Percentiles rank a stretch among this genome's conserved stretches.
Evolutionary conservation across 2,113 vertebrate genomes (phyloP).

Genomic region (Tricholaema leucomelas): DNA sequence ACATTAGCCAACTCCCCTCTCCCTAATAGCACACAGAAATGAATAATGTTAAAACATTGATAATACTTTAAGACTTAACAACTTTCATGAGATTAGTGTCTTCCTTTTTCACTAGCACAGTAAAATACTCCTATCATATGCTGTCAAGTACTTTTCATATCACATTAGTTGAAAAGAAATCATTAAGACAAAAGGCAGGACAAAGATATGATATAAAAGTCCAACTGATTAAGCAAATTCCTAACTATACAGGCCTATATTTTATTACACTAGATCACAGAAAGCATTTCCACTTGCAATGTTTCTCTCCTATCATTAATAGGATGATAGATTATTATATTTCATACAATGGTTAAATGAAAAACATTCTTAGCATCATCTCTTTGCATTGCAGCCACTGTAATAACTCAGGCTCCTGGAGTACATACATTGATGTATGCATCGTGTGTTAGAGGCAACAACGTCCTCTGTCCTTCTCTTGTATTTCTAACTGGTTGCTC

Average conservation of each 20-base stretch:
- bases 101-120: slow-evolving; percentile 23
- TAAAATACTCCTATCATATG: slow-evolving; percentile 23
- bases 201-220: background rate
- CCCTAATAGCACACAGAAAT: slow-evolving; percentile 28
- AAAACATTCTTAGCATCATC: background rate
- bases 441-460: background rate
- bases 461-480: background rate
- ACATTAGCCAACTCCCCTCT: slow-evolving; percentile 46
- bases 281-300: background rate
- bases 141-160: slow-evolving; percentile 32
- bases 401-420: background rate
- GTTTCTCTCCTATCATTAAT: background rate
- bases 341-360: background rate
- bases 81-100: slow-evolving; percentile 49
- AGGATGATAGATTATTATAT: background rate
- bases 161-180: slow-evolving; percentile 58
- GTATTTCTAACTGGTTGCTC: background rate
- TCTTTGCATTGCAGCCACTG: background rate
- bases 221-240: background rate
- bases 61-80: slow-evolving; percentile 69
- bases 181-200: slow-evolving; percentile 26
- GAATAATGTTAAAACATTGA: slow-evolving; percentile 43
- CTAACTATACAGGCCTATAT: background rate
- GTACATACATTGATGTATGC: background rate
- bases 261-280: background rate